These are phyloP conservation scores for Terebella lapidaria DNA, from an alignment of 2,888 invertebrate genomes.

Conservation along the genomic window DNA sequence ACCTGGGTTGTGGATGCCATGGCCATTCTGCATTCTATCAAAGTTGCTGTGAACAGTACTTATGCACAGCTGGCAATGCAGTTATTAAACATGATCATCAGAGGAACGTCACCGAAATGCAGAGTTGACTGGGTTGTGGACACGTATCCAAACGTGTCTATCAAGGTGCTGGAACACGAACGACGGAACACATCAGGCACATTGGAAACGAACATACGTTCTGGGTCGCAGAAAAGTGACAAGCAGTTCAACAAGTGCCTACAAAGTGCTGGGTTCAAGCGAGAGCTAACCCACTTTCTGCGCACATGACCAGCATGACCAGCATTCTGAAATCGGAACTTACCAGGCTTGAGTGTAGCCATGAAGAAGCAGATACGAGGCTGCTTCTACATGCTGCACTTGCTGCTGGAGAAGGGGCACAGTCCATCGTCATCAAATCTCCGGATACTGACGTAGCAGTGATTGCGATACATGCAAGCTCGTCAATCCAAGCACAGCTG, in stretches of 20 bases:
- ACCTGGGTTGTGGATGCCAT: neutral
- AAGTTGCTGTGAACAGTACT: neutral
- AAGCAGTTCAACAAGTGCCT: neutral
- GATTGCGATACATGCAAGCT: neutral
- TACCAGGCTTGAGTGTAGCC: neutral
- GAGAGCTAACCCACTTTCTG: too few relatives aligned
- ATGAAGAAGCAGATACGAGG: too few relatives aligned
- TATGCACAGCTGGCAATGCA: neutral
- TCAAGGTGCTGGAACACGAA: too few relatives aligned
- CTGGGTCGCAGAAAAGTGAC: too few relatives aligned
- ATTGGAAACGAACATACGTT: too few relatives aligned
- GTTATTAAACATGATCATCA: neutral
- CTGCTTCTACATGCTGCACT: too few relatives aligned
- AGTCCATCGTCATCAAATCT: neutral
- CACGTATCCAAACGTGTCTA: too few relatives aligned
- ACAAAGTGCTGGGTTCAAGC: neutral
- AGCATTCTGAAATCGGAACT: neutral
- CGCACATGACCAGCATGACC: too few relatives aligned
- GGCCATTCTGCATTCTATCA: neutral
- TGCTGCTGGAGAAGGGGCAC: neutral
- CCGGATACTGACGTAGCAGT: constrained; percentile 1
- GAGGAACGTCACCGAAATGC: too few relatives aligned
- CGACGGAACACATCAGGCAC: too few relatives aligned
- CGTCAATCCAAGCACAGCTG: neutral
- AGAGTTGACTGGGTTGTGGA: too few relatives aligned